Evolutionary conservation across 2,113 vertebrate genomes (phyloP), one percentile per base, ranked within the genome.

Genomic region (Chloropsis hardwickii): DNA sequence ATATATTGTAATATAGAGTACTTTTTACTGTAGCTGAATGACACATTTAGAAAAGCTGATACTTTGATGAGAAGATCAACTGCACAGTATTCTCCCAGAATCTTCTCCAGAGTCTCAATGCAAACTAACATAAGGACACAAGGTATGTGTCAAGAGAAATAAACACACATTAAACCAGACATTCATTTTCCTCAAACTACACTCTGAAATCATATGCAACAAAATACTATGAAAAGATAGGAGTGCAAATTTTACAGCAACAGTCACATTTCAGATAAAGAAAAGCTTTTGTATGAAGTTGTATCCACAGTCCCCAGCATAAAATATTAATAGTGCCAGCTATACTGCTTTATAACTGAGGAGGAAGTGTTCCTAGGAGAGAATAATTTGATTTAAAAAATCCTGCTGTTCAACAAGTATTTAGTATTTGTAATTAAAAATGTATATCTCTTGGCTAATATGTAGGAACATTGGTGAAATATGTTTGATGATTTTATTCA

Each of bases 1-100:
- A 93, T 83, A 78, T 77, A 88, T 67, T 83, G 86, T 83, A 93
- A 94, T 83, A 88, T 2, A 90, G 48, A 84, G 31, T 72, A 91
- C 19, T 45, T 94, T 86, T 72, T 79, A 50, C 78, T 77, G 80
- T 86, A 82, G 67, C 51, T 95, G 90, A 89, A 73, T 92, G 86
- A 93, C 90, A 87, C 33, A 0, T 93, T 96, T 91, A 91, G 86
- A 74, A 86, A 96, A 92, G 79, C 79, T 73, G 94, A 64, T 89
- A 82, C 90, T 95, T 96, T 93, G 94, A 96, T 95, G 90, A 94
- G 72, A 95, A 95, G 88, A 92, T 96, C 96, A 96, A 92, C 89
- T 81, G 51, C 53, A 77, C 35, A 74, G 35, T 93, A 96, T 91
- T 95, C 86, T 96, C 91, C 71, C 56, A 86, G 79, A 83, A 94